Evolutionary conservation across 2,113 vertebrate species (phyloP).

Genomic region (Progne subis): DNA sequence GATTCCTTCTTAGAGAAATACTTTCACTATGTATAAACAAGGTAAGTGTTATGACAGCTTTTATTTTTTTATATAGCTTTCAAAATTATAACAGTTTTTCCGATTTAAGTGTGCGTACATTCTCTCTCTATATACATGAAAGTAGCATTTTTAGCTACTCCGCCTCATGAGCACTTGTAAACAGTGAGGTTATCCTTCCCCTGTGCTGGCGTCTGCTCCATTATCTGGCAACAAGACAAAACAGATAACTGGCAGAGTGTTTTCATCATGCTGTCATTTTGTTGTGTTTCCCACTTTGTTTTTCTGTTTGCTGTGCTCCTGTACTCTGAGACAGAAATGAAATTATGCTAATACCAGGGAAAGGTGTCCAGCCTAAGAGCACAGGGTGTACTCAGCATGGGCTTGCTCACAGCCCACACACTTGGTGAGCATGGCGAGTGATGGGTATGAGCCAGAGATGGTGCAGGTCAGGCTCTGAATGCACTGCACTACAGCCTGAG

Average conservation of each 20-base stretch:
- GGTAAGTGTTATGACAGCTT: slow-evolving; percentile 20
- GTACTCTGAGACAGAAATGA: slow-evolving; percentile 49
- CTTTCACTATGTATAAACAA: slow-evolving; percentile 43
- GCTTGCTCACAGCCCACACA: neutral
- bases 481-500: neutral
- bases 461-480: neutral
- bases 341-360: slow-evolving; percentile 44
- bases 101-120: slow-evolving; percentile 48
- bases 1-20: slow-evolving; percentile 18
- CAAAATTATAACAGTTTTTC: slow-evolving; percentile 32
- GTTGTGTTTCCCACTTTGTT: slow-evolving; percentile 57
- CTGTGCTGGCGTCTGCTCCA: neutral
- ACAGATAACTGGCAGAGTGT: slow-evolving; percentile 51
- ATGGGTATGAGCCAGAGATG: neutral
- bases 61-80: slow-evolving; percentile 24
- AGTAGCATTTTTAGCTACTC: slow-evolving; percentile 10
- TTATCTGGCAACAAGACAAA: slow-evolving; percentile 72
- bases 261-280: slow-evolving; percentile 74
- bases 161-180: slow-evolving; percentile 5
- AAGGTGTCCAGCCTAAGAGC: neutral
- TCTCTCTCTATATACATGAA: slow-evolving; percentile 21
- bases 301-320: slow-evolving; percentile 29
- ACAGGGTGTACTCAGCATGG: rapidly evolving
- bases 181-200: slow-evolving; percentile 42
- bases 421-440: rapidly evolving